Percentiles rank a stretch among this genome's conserved stretches.
Conservation (phyloP, 1,140 invertebrate species). For the Philotrypesis tridentata region DNA sequence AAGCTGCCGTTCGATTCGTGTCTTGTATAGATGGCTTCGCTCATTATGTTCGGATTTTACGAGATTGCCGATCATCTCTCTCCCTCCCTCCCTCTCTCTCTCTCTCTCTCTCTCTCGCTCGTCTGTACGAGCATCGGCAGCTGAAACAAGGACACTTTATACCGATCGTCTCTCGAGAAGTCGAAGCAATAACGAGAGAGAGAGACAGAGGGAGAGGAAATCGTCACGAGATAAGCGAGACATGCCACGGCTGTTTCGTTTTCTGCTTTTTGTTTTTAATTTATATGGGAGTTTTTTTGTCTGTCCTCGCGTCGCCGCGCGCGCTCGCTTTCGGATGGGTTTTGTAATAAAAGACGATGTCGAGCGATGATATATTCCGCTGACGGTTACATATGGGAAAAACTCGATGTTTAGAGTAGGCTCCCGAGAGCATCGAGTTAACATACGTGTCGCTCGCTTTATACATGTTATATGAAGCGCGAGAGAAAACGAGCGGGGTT, state of each 20-base stretch:
- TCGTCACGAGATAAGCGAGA: slow-evolving; percentile 28
- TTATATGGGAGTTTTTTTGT: background rate
- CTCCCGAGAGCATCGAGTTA: slow-evolving; percentile 27
- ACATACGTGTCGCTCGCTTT: slow-evolving; percentile 29
- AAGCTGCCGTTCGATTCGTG: slow-evolving; percentile 21
- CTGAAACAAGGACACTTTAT: background rate
- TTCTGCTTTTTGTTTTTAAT: background rate
- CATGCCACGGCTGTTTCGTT: background rate
- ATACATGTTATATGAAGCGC: background rate
- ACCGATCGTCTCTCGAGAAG: background rate
- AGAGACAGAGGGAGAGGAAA: no score
- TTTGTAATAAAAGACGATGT: slow-evolving; percentile 42
- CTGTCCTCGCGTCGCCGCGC: no score
- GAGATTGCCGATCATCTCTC: slow-evolving; percentile 45
- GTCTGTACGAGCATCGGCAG: background rate
- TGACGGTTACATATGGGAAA: background rate
- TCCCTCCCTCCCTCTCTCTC: slow-evolving; percentile 32
- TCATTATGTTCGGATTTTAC: slow-evolving; percentile 41
- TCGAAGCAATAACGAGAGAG: slow-evolving; percentile 30
- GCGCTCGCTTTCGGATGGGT: background rate
- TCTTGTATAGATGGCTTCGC: slow-evolving; percentile 11
- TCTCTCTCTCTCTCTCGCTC: slow-evolving; percentile 43
- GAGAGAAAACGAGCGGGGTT: background rate
- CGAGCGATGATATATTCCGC: background rate
- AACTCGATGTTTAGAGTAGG: slow-evolving; percentile 11